Evolutionary conservation across 2,888 invertebrate species (phyloP).

Genomic region (Zelleria hepariella): DNA sequence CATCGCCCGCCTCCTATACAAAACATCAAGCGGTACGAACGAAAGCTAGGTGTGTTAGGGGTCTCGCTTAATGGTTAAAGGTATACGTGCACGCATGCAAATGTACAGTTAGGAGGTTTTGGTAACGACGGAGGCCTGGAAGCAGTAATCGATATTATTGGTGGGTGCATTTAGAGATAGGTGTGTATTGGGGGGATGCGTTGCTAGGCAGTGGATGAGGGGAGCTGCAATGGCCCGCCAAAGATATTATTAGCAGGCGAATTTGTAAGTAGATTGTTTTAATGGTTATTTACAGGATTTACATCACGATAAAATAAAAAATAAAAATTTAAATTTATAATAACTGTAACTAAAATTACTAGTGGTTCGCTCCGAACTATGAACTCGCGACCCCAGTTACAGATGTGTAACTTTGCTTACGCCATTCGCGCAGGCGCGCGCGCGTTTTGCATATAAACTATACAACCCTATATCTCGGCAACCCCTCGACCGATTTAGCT

Average conservation of each 20-base stretch:
- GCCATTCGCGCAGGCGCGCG: too few species aligned
- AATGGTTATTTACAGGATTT: too few species aligned
- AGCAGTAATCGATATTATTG: constrained; percentile 57
- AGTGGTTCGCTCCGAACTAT: too few species aligned
- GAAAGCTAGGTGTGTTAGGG: constrained; percentile 10
- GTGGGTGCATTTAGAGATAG: constrained; percentile 8
- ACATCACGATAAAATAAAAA: too few species aligned
- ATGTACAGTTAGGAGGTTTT: constrained; percentile 58
- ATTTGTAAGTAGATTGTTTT: too few species aligned
- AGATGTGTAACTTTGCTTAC: too few species aligned
- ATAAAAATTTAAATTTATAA: too few species aligned
- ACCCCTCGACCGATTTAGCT: too few species aligned
- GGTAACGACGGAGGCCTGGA: constrained; percentile 44
- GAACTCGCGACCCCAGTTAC: too few species aligned
- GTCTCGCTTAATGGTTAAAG: constrained; percentile 27
- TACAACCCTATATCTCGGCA: too few species aligned
- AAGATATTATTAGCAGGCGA: not conserved
- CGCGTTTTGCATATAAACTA: too few species aligned
- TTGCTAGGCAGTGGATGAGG: not conserved
- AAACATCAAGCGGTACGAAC: not conserved
- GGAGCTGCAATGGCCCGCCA: not conserved
- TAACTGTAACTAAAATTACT: too few species aligned
- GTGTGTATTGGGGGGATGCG: not conserved
- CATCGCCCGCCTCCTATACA: not conserved
- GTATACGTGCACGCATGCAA: constrained; percentile 68